Conservation (phyloP, 2,888 invertebrate genomes). For the Drosophila pegasa region DNA sequence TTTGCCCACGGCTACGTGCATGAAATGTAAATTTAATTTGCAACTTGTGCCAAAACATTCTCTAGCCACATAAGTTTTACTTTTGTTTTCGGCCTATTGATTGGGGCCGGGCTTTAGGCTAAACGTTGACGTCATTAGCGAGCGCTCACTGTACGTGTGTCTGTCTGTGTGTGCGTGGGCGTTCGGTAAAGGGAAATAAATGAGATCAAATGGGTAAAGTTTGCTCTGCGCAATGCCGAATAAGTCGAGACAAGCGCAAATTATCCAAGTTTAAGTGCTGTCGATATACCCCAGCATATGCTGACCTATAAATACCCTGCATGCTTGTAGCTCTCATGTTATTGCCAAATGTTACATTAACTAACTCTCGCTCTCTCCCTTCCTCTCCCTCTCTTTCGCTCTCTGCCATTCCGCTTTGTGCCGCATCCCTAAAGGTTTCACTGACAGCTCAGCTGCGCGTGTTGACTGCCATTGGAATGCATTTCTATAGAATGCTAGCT, state of each 20-base stretch:
- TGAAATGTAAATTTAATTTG: constrained; percentile 78
- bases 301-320: neutral
- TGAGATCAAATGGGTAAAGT: constrained; percentile 48
- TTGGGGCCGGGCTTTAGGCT: constrained; percentile 30
- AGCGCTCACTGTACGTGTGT: constrained; percentile 8
- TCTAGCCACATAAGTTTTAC: constrained; percentile 38
- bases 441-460: constrained; percentile 13
- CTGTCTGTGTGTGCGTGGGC: constrained; percentile 6
- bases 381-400: neutral
- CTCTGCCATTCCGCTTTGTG: constrained; percentile 12
- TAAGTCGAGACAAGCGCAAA: constrained; percentile 20
- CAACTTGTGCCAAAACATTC: constrained; percentile 70
- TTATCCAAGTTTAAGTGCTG: neutral
- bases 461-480: neutral
- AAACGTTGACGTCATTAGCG: constrained; percentile 72
- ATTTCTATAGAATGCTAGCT: constrained; percentile 8
- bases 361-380: neutral
- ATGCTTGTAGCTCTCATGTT: neutral
- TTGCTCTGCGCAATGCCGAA: constrained; percentile 7
- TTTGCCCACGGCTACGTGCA: constrained; percentile 61
- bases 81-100: constrained; percentile 45
- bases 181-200: constrained; percentile 37
- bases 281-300: neutral
- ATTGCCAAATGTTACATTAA: constrained; percentile 1
- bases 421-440: constrained; percentile 14